A percentile compares a stretch with the other conserved stretches of the same genome.
Conservation (phyloP, 1,140 invertebrate genomes). For the Marisa cornuarietis region DNA sequence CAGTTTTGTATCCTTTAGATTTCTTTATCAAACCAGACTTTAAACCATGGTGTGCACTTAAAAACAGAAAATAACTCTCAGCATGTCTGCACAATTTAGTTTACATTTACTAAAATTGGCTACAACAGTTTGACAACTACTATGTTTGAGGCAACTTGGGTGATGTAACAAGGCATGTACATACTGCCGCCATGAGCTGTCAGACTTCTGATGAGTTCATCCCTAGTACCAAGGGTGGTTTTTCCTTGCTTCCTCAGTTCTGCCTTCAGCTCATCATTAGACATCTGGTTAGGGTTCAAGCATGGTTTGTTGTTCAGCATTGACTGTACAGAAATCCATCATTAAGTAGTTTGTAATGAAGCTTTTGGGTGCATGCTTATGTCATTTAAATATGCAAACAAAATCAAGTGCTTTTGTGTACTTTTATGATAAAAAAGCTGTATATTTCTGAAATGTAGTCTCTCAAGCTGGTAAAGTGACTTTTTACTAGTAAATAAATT, state of each 20-base stretch:
- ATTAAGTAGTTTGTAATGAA: too few relatives aligned
- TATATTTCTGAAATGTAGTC: not conserved
- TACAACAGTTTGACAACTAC: too few relatives aligned
- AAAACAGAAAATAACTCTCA: too few relatives aligned
- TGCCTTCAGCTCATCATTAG: constrained; percentile 35
- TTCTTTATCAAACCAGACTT: too few relatives aligned
- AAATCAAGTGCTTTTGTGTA: too few relatives aligned
- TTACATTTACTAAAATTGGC: too few relatives aligned
- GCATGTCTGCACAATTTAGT: too few relatives aligned
- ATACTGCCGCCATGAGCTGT: constrained; percentile 30
- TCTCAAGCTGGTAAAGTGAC: not conserved
- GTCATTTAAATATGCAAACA: too few relatives aligned
- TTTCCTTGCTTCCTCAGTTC: constrained; percentile 34
- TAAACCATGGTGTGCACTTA: too few relatives aligned
- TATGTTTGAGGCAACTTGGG: too few relatives aligned
- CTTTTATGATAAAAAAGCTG: not conserved
- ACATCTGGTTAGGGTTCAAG: constrained; percentile 42
- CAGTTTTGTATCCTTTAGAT: too few relatives aligned
- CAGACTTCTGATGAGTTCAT: constrained; percentile 32
- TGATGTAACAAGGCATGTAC: not conserved
- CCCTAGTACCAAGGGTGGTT: constrained; percentile 25
- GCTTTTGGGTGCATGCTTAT: too few relatives aligned
- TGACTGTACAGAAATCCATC: constrained; percentile 15
- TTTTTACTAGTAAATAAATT: not conserved
- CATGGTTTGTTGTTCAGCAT: constrained; percentile 48